Percentiles rank a stretch among this genome's conserved stretches.
These are phyloP conservation scores for Dasyprocta punctata DNA, from an alignment of 2,113 vertebrate species.

Conservation along the genomic window DNA sequence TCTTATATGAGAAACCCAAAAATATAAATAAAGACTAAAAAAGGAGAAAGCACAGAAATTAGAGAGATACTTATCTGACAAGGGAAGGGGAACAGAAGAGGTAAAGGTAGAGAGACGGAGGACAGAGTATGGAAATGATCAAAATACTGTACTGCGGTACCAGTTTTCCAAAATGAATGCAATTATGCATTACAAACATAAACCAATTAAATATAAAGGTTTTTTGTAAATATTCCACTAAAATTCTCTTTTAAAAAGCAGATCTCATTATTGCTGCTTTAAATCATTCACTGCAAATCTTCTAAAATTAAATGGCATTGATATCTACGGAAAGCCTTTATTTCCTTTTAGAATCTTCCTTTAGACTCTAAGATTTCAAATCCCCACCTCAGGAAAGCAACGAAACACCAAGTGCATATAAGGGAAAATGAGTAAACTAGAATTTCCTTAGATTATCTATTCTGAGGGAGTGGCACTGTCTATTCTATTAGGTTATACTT, in stretches of 20 bases:
- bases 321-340: not conserved
- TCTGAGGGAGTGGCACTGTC: not conserved
- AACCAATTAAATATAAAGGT: not conserved
- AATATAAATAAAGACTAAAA: not conserved
- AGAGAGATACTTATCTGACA: not conserved
- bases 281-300: slow-evolving; percentile 1
- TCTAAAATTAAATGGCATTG: slow-evolving; percentile 14
- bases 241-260: slow-evolving; percentile 30
- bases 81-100: not conserved
- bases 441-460: slow-evolving; percentile 18
- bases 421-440: not conserved
- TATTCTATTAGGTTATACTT: not conserved
- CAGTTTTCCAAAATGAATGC: not conserved
- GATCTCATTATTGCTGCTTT: not conserved
- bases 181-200: not conserved
- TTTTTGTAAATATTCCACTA: slow-evolving; percentile 15
- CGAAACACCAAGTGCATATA: not conserved
- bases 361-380: slow-evolving; percentile 9
- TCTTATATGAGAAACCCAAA: not conserved
- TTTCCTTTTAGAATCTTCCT: not conserved
- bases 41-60: not conserved
- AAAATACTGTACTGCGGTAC: not conserved
- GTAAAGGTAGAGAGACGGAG: not conserved
- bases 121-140: not conserved
- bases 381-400: not conserved